A percentile compares a stretch with the other conserved stretches of the same genome.
Conservation (phyloP, 2,888 invertebrate genomes). For the Choristoneura rosaceana region DNA sequence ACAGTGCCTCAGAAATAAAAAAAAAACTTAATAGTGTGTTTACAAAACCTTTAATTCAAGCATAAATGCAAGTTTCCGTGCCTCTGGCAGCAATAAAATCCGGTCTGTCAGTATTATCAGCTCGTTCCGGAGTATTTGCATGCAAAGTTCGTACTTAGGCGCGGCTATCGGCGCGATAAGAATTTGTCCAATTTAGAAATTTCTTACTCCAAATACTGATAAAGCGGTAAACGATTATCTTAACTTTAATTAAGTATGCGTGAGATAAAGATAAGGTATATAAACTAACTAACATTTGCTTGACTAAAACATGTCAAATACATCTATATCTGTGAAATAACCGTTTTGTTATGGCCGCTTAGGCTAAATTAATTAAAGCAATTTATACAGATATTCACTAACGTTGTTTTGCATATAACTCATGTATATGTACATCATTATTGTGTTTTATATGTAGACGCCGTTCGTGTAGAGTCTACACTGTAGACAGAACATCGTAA, state of each 20-base stretch:
- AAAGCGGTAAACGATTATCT: conserved; percentile 22
- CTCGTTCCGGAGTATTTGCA: conserved; percentile 55
- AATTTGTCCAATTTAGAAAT: conserved; percentile 40
- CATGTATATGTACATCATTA: too few relatives aligned
- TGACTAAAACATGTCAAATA: neutral
- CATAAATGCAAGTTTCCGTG: conserved; percentile 17
- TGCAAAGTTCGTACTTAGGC: conserved; percentile 45
- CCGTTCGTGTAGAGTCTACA: neutral
- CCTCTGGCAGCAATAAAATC: conserved; percentile 46
- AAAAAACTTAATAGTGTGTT: conserved; percentile 2
- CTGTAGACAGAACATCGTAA: neutral
- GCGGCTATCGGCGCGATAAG: conserved; percentile 40
- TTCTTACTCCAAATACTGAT: conserved; percentile 35
- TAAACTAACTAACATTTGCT: neutral
- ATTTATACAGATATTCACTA: neutral
- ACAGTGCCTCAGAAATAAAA: neutral
- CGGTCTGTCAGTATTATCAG: conserved; percentile 51
- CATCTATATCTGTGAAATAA: neutral
- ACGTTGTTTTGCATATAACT: neutral
- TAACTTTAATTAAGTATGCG: conserved; percentile 5
- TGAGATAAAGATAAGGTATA: conserved; percentile 14
- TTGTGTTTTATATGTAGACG: too few relatives aligned
- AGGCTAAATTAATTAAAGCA: neutral
- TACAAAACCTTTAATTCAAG: conserved; percentile 12
- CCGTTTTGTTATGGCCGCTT: neutral